Conservation (phyloP, 2,888 invertebrate species). For the Rhagophthalmus giganteus region DNA sequence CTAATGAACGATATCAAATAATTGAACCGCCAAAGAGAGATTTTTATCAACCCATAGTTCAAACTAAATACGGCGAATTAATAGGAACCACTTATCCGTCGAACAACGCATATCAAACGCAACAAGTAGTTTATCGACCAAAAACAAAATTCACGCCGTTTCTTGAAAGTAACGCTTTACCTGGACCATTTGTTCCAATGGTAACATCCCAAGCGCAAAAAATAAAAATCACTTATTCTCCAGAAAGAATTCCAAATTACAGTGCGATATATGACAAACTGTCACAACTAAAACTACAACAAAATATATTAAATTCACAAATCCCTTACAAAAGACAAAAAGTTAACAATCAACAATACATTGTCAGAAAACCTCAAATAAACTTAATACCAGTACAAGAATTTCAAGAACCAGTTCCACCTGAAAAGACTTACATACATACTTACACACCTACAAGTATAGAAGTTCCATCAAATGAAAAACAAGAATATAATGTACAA, state of each 20-base stretch:
- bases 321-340: constrained; percentile 13
- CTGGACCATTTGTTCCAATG: constrained; percentile 61
- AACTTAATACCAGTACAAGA: constrained; percentile 34
- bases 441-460: constrained; percentile 49
- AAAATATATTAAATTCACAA: constrained; percentile 20
- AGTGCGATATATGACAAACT: constrained; percentile 52
- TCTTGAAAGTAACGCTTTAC: constrained; percentile 59
- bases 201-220: constrained; percentile 25
- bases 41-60: constrained; percentile 5
- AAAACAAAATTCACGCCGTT: constrained; percentile 59
- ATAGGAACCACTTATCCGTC: constrained; percentile 21
- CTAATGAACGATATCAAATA: constrained; percentile 54
- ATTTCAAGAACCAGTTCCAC: constrained; percentile 18
- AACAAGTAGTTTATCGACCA: constrained; percentile 19
- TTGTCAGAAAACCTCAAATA: constrained; percentile 26
- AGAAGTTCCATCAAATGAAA: constrained; percentile 41
- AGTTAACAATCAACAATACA: constrained; percentile 10
- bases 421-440: constrained; percentile 46
- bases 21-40: constrained; percentile 6
- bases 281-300: constrained; percentile 48
- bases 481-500: constrained; percentile 1
- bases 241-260: constrained; percentile 45
- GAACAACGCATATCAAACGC: constrained; percentile 13
- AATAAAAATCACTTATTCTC: constrained; percentile 23
- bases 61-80: constrained; percentile 33